phyloP scores from a whole-genome alignment of 1,140 invertebrate genomes.

The Platyura marginata region DNA sequence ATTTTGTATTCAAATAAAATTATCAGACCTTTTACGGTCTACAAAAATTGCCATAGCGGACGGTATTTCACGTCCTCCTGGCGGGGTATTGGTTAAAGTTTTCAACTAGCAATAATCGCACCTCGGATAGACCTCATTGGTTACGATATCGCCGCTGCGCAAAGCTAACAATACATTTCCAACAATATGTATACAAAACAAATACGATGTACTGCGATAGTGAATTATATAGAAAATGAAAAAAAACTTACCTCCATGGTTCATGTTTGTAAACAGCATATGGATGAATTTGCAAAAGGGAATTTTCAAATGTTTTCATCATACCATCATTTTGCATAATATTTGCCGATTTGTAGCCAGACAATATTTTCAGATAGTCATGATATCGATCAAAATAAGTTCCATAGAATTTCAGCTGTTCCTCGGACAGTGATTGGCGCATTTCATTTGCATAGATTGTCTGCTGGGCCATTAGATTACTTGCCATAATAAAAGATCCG shows the following conservation, averaged over 20 bases:
- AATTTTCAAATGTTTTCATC: constrained; percentile 29
- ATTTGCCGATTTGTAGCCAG: constrained; percentile 17
- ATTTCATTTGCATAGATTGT: constrained; percentile 30
- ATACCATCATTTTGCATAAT: constrained; percentile 26
- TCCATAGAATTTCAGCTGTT: constrained; percentile 31
- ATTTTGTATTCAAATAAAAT: too few species aligned
- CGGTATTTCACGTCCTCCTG: constrained; percentile 69
- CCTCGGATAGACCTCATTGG: constrained; percentile 71
- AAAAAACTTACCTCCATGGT: constrained; percentile 22
- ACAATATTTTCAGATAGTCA: constrained; percentile 28
- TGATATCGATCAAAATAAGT: constrained; percentile 34
- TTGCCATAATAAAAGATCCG: constrained; percentile 36
- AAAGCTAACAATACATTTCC: constrained; percentile 42
- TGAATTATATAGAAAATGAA: neutral
- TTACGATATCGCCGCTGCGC: constrained; percentile 68
- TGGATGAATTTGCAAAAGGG: constrained; percentile 30
- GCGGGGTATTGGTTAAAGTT: neutral
- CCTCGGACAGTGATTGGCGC: constrained; percentile 27
- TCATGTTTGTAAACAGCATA: constrained; percentile 32
- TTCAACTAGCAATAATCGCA: constrained; percentile 68
- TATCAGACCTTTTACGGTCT: constrained; percentile 18
- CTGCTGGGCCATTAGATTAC: constrained; percentile 34
- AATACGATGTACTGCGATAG: neutral
- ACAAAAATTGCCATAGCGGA: constrained; percentile 78
- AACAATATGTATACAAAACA: neutral